phyloP scores from a whole-genome alignment of 2,888 invertebrate species.

The Pollenia angustigena region DNA sequence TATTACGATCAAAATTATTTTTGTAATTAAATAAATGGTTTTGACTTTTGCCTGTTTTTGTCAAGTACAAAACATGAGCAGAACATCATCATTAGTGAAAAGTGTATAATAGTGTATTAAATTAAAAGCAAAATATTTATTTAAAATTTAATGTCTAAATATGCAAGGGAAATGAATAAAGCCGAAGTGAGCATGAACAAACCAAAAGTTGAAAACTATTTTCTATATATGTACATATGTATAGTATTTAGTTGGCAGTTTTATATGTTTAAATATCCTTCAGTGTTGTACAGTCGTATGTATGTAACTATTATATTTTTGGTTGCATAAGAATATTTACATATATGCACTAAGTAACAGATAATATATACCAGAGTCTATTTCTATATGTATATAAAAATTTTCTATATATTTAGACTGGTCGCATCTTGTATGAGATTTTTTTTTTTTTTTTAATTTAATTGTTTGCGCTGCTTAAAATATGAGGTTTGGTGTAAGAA shows the following conservation, averaged over 20 bases:
- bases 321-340: too few species aligned
- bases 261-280: constrained; percentile 26
- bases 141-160: constrained; percentile 1
- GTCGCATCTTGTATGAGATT: too few species aligned
- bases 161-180: background rate
- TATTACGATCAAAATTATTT: constrained; percentile 5
- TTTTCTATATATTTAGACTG: too few species aligned
- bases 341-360: too few species aligned
- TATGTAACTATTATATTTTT: too few species aligned
- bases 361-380: too few species aligned
- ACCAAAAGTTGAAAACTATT: background rate
- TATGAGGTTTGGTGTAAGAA: too few species aligned
- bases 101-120: background rate
- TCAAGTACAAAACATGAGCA: background rate
- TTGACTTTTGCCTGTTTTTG: background rate
- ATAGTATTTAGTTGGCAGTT: background rate
- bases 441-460: too few species aligned
- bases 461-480: too few species aligned
- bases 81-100: background rate
- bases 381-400: too few species aligned
- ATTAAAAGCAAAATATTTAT: constrained; percentile 1
- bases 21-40: constrained; percentile 12
- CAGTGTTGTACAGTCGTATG: background rate
- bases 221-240: too few species aligned
- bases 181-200: background rate